Percentiles rank a stretch among this genome's conserved stretches.
These are phyloP conservation scores for Dendrolimus pini DNA, from an alignment of 2,888 invertebrate species.

Conservation along the genomic window DNA sequence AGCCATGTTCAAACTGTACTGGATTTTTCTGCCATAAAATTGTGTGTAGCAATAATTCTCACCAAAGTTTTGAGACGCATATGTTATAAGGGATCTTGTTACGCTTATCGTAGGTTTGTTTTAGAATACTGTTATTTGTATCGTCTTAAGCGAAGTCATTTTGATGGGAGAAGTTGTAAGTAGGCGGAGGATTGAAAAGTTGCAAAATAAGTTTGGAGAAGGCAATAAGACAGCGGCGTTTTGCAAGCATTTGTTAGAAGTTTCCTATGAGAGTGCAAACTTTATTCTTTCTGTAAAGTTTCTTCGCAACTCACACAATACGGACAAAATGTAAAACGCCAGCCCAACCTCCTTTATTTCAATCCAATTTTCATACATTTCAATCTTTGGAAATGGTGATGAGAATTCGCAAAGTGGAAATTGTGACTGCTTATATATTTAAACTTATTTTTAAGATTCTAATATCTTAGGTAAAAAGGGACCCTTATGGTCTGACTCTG, in stretches of 20 bases:
- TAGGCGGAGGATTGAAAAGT: constrained; percentile 54
- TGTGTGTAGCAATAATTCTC: constrained; percentile 4
- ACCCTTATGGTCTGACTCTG: too few relatives aligned
- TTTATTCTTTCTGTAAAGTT: constrained; percentile 26
- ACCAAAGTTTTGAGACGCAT: constrained; percentile 17
- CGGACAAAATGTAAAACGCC: background rate
- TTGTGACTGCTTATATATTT: too few relatives aligned
- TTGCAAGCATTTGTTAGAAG: constrained; percentile 51
- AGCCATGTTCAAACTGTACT: background rate
- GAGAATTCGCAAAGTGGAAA: background rate
- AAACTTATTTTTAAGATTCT: too few relatives aligned
- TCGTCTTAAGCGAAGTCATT: constrained; percentile 51
- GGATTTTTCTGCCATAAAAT: background rate
- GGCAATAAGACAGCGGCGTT: constrained; percentile 45
- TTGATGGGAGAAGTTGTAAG: constrained; percentile 65
- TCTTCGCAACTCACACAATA: constrained; percentile 12
- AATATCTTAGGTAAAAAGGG: too few relatives aligned
- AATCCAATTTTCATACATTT: background rate
- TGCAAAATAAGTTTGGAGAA: constrained; percentile 44
- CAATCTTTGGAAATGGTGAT: background rate
- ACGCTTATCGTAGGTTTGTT: constrained; percentile 31
- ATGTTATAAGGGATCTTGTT: constrained; percentile 28
- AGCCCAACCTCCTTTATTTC: background rate
- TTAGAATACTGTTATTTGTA: constrained; percentile 50
- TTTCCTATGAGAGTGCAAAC: constrained; percentile 27